Conservation (phyloP, 2,113 vertebrate species). For the Neoarius graeffei region DNA sequence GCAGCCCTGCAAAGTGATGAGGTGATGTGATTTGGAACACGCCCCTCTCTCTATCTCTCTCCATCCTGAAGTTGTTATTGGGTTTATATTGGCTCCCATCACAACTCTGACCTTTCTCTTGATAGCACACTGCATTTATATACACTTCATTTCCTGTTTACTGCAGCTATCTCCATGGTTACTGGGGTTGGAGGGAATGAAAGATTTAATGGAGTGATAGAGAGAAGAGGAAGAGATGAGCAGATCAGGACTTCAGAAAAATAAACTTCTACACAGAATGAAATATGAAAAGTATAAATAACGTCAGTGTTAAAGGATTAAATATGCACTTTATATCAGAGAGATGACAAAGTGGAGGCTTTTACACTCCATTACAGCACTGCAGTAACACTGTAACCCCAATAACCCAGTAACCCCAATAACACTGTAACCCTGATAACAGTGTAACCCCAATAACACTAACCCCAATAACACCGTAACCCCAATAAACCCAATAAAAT, state of each 20-base stretch:
- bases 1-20: background rate
- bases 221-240: background rate
- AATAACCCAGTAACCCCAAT: no score
- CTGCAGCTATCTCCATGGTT: conserved; percentile 20
- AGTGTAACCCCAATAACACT: no score
- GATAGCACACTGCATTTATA: conserved; percentile 41
- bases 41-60: background rate
- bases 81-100: conserved; percentile 31
- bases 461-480: no score
- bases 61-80: background rate
- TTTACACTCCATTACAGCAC: no score
- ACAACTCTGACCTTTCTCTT: conserved; percentile 38
- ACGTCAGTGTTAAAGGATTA: no score
- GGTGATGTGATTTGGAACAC: background rate
- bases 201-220: conserved; percentile 29
- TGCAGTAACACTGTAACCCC: no score
- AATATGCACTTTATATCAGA: no score
- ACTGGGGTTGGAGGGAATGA: background rate
- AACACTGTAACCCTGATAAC: no score
- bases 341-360: no score
- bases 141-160: conserved; percentile 47
- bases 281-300: background rate
- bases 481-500: no score
- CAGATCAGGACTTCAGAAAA: background rate
- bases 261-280: background rate